Base-by-base conservation (phyloP, 2,888 invertebrate genomes). In the Sipunculus nudus region DNA sequence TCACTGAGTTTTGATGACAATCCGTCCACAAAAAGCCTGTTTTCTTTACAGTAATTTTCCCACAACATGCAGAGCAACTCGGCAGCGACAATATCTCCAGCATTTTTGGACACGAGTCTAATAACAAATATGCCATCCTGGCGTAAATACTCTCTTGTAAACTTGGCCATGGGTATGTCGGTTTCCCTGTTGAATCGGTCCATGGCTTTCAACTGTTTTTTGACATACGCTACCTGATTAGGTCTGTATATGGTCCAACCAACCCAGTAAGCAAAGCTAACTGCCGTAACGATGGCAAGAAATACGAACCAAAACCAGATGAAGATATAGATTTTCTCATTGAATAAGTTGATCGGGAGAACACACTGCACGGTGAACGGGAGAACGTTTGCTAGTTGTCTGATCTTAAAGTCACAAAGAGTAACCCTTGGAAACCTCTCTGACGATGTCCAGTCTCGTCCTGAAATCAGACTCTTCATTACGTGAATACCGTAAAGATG, bases 281-380 rank as follows among this genome's bases (percentile, higher is more conserved):
- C 72, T 39, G 80, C 68, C 63, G 84, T 84, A 61, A 81, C 73
- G 31, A 81, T 67, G 41, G 79, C 77, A 21, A 85, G 83, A 32
- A 84, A 76, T 32, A 85, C 77, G 48, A 85, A 75, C 85, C 85
- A 85, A 75, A 84, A 85, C 85, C 85, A 85, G 43, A 85, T 75
- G 76, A 85, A 85, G 66, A 79, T 79, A 64, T 77, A 81, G 48
- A 81, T 81, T 70, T 81, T 81, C 65, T 67, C 68, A 43, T 67
- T 67, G 45, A 67, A 67, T 40, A 67, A 31, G 50, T 67, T 67
- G 23, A 67, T 80, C 26, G 81, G 80, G 59, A 81, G 67, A 8
- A 79, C 79, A 70, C 81, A 81, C 61, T 81, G 81, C 28, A 81
- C 78, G 32, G 79, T 81, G 60, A 84, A 83, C 19, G 81, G 72